phyloP scores from a whole-genome alignment of 2,113 vertebrate species.

The Misgurnus mizolepis region DNA sequence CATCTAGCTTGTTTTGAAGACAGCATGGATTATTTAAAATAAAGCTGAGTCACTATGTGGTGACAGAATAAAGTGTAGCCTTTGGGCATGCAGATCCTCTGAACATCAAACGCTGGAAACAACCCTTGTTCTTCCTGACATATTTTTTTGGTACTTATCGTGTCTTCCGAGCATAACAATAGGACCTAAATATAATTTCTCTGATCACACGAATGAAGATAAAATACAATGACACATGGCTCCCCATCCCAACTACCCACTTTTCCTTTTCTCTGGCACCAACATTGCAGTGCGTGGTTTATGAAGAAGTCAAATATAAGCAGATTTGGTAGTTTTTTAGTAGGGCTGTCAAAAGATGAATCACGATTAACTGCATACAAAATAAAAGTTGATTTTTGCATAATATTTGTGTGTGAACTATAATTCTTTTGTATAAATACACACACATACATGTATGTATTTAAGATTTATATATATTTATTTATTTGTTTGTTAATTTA shows the following conservation, averaged over 20 bases:
- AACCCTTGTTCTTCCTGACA: constrained; percentile 18
- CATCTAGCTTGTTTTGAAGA: neutral
- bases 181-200: constrained; percentile 3
- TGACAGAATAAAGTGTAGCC: constrained; percentile 28
- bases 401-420: no score
- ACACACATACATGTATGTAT: no score
- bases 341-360: no score
- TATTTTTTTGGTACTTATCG: constrained; percentile 19
- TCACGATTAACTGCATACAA: no score
- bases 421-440: no score
- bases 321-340: no score
- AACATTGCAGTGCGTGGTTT: constrained; percentile 5
- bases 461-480: no score
- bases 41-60: constrained; percentile 15
- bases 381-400: no score
- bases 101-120: constrained; percentile 23
- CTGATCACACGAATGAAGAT: neutral
- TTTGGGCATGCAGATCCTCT: constrained; percentile 24
- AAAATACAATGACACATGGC: neutral
- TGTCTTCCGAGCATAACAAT: constrained; percentile 20
- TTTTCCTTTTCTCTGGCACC: neutral
- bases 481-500: no score
- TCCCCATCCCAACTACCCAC: no score
- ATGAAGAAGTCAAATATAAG: neutral
- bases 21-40: constrained; percentile 1